phyloP scores from a whole-genome alignment of 1,140 invertebrate genomes.

The Heliconius eleuchia region DNA sequence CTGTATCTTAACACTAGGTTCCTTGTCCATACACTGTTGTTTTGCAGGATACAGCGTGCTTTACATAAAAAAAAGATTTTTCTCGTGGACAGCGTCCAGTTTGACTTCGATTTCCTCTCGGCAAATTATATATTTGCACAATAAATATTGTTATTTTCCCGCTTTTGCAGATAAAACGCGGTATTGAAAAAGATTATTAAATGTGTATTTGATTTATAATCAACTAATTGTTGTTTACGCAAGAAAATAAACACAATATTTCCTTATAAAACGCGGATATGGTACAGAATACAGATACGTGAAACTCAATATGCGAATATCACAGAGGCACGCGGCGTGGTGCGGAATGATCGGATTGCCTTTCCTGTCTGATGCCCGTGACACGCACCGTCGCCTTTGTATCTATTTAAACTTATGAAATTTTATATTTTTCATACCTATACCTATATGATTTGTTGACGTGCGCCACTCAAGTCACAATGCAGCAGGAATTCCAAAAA shows the following conservation, averaged over 20 bases:
- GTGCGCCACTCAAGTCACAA: too few relatives aligned
- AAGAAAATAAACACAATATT: neutral
- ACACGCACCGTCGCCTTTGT: constrained; percentile 24
- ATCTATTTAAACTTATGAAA: neutral
- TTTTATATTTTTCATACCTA: neutral
- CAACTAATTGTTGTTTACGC: neutral
- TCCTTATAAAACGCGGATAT: constrained; percentile 18
- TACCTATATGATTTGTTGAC: neutral
- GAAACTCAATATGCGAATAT: constrained; percentile 38
- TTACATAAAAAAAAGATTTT: too few relatives aligned
- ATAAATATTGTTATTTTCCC: neutral
- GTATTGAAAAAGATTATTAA: neutral
- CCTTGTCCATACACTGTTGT: too few relatives aligned
- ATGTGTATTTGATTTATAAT: too few relatives aligned
- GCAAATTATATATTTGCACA: neutral
- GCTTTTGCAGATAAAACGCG: neutral
- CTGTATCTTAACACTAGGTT: too few relatives aligned
- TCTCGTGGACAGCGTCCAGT: too few relatives aligned
- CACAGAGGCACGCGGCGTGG: constrained; percentile 32
- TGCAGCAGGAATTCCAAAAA: too few relatives aligned
- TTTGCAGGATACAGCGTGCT: too few relatives aligned
- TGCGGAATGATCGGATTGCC: constrained; percentile 41
- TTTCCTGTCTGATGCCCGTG: constrained; percentile 23
- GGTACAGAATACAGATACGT: constrained; percentile 21
- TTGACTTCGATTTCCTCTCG: neutral